phyloP scores from a whole-genome alignment of 2,888 invertebrate species.

The Megastigmus dorsalis region DNA sequence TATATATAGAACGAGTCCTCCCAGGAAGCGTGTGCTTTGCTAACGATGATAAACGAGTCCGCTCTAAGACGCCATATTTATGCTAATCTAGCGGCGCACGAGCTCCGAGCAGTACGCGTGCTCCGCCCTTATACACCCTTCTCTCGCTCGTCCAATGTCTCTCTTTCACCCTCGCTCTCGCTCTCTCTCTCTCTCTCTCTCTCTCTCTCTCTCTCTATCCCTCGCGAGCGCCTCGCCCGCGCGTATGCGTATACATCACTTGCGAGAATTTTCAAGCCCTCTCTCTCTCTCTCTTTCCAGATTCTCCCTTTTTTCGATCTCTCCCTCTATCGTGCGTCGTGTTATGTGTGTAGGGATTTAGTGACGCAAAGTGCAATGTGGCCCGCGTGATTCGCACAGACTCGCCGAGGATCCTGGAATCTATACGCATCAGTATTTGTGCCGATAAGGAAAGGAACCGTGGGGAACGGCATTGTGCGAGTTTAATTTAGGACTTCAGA shows the following conservation, averaged over 20 bases:
- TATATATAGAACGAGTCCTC: conserved; percentile 50
- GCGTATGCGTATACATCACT: too few relatives aligned
- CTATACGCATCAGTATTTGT: conserved; percentile 32
- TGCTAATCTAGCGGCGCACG: conserved; percentile 70
- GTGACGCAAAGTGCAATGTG: conserved; percentile 34
- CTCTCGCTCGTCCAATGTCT: neutral
- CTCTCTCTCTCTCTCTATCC: conserved; percentile 25
- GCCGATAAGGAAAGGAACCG: conserved; percentile 29
- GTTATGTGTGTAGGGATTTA: too few relatives aligned
- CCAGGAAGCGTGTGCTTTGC: conserved; percentile 75
- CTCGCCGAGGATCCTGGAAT: conserved; percentile 12
- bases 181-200: conserved; percentile 11
- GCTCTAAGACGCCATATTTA: conserved; percentile 74
- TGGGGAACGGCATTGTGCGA: conserved; percentile 6
- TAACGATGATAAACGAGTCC: conserved; percentile 74
- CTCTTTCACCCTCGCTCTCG: conserved; percentile 25
- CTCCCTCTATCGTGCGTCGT: neutral
- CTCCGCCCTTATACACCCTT: conserved; percentile 29
- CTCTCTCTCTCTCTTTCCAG: conserved; percentile 19
- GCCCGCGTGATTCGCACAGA: neutral
- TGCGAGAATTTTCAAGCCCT: too few relatives aligned
- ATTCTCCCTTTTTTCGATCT: neutral
- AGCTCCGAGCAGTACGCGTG: too few relatives aligned
- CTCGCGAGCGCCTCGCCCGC: too few relatives aligned
- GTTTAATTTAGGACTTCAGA: conserved; percentile 36